Base-by-base conservation (phyloP, 2,113 vertebrate genomes). In the Rhombomys opimus region DNA sequence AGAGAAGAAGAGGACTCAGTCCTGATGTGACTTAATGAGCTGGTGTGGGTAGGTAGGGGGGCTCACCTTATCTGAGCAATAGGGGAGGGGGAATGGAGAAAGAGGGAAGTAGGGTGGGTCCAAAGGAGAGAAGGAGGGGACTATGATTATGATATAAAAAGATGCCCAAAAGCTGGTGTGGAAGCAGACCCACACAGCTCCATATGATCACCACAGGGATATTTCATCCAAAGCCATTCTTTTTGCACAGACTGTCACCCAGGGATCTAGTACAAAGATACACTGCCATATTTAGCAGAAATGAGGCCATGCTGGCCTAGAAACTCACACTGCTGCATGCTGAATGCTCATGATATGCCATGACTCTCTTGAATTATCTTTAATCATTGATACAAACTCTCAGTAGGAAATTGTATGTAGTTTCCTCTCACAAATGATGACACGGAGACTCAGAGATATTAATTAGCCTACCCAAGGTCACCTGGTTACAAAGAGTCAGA, bases 381-480 rank as follows among this genome's bases (percentile, higher is more conserved):
- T 41, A 92, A 95, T 70, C 14, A 61, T 13, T 30, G n/a, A 17
- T 5, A 17, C 2, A 46, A 85, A 75, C 50, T 72, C 86, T 92
- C 50, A 75, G 23, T 35, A 81, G 77, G 61, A 91, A 86, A 41
- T 52, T 72, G 30, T 38, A 12, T 59, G 27, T 7, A 68, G 50
- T 87, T 30, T 22, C 22, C 17, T 32, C 57, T 85, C 70, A 63
- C 41, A 81, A 87, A 84, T 93, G 18, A 87, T 41, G 68, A 10
- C 27, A 15, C 2, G n/a, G 38, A 41, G 38, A 67, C 54, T 68
- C 91, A 82, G 92, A 90, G 35, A 94, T 57, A 81, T 82, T 92
- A 82, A 96, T 96, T 76, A 96, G 91, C 15, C 84, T 92, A 27
- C 50, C 54, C 54, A 30, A 95, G 54, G 3, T 90, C 94, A 96